These are phyloP conservation scores for Mystacornis crossleyi DNA, from an alignment of 2,113 vertebrate species.

Conservation along the genomic window DNA sequence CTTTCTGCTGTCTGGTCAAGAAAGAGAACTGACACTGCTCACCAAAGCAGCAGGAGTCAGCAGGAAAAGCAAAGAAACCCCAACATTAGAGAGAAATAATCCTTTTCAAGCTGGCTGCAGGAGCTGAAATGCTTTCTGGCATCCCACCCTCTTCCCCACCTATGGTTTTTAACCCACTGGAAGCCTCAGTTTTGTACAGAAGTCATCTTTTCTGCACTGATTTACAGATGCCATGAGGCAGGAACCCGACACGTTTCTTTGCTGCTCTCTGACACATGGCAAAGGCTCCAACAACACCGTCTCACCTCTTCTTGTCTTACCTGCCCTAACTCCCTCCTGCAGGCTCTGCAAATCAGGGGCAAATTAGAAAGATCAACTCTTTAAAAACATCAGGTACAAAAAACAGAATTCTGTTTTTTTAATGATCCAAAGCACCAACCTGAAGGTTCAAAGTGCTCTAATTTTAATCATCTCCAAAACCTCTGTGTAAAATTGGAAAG, in stretches of 20 bases:
- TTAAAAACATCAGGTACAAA: neutral
- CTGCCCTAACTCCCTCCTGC: neutral
- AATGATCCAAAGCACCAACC: neutral
- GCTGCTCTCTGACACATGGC: neutral
- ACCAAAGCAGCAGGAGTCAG: slow-evolving; percentile 70
- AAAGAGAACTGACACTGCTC: slow-evolving; percentile 63
- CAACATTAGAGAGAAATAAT: slow-evolving; percentile 40
- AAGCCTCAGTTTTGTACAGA: neutral
- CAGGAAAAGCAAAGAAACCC: slow-evolving; percentile 40
- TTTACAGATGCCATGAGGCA: neutral
- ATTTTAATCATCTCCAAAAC: neutral
- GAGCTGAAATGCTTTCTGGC: slow-evolving; percentile 14
- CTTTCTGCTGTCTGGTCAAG: slow-evolving; percentile 36
- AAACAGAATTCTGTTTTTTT: neutral
- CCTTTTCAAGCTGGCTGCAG: slow-evolving; percentile 35
- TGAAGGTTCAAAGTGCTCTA: neutral
- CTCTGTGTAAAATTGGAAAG: neutral
- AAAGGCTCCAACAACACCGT: neutral
- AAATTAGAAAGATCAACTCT: neutral
- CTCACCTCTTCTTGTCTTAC: neutral
- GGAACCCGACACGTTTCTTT: fast-evolving
- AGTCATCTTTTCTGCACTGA: neutral
- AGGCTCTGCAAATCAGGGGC: neutral
- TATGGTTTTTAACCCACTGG: neutral
- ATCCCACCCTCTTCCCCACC: slow-evolving; percentile 10